Evolutionary conservation across 2,888 invertebrate species (phyloP).

Genomic region (Parascotia fuliginaria): DNA sequence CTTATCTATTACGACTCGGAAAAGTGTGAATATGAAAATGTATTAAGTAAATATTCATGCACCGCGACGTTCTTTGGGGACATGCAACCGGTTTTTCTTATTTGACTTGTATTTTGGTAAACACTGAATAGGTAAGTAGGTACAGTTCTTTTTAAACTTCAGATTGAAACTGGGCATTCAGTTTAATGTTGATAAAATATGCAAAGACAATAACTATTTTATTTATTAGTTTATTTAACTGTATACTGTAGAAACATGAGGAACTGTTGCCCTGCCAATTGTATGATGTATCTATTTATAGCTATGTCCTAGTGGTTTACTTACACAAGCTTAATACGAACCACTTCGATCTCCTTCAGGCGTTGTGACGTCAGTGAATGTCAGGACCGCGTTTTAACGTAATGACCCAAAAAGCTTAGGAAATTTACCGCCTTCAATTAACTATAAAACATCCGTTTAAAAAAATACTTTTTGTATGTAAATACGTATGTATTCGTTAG

Average conservation of each 20-base stretch:
- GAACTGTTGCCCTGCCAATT: neutral
- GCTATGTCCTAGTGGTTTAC: constrained; percentile 11
- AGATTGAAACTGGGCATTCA: too few species aligned
- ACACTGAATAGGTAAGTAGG: too few species aligned
- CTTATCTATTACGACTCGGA: neutral
- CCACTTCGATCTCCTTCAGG: constrained; percentile 28
- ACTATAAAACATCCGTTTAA: too few species aligned
- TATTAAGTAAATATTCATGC: constrained; percentile 24
- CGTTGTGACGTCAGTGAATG: constrained; percentile 31
- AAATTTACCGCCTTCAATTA: too few species aligned
- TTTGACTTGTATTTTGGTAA: neutral
- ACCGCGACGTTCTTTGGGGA: too few species aligned
- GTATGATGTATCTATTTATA: neutral
- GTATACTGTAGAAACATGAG: neutral
- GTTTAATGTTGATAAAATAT: neutral
- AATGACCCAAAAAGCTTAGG: constrained; percentile 38
- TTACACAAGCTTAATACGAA: constrained; percentile 34
- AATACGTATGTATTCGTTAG: too few species aligned
- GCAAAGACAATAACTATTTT: neutral
- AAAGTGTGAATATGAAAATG: constrained; percentile 16
- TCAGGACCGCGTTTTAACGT: constrained; percentile 31
- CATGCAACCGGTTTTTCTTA: neutral
- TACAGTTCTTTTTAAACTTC: too few species aligned
- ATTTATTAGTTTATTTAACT: too few species aligned
- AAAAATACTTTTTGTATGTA: too few species aligned